Percentiles rank a stretch among this genome's conserved stretches.
phyloP scores from a whole-genome alignment of 2,113 vertebrate species.

The Cavia porcellus region DNA sequence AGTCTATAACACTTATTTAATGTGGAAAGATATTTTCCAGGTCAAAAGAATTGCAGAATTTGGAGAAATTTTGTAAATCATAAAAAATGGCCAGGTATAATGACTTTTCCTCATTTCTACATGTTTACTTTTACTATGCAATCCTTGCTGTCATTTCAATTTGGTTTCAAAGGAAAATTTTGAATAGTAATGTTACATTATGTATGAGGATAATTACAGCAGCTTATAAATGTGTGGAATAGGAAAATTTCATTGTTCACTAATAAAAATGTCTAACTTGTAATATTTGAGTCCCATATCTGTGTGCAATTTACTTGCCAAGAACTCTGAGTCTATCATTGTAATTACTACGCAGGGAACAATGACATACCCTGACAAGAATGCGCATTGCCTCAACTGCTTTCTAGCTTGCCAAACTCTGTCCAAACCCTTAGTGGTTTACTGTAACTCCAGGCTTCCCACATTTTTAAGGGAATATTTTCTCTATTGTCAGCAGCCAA shows the following conservation, averaged over 20 bases:
- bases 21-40: neutral
- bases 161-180: slow-evolving; percentile 4
- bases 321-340: neutral
- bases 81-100: neutral
- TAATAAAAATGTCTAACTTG: neutral
- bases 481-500: neutral
- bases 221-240: neutral
- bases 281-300: neutral
- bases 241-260: neutral
- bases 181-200: slow-evolving; percentile 1
- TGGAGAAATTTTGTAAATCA: neutral
- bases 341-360: neutral
- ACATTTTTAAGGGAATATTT: neutral
- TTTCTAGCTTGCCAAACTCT: neutral
- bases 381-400: neutral
- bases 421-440: neutral
- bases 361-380: neutral
- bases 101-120: neutral
- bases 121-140: neutral
- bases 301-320: slow-evolving; percentile 19
- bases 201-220: slow-evolving; percentile 46
- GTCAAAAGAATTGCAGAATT: neutral
- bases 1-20: neutral
- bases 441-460: neutral
- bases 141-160: neutral